Evolutionary conservation across 2,797 vertebrate genomes (phyloP).

Genomic region (Delichon dasypus): DNA sequence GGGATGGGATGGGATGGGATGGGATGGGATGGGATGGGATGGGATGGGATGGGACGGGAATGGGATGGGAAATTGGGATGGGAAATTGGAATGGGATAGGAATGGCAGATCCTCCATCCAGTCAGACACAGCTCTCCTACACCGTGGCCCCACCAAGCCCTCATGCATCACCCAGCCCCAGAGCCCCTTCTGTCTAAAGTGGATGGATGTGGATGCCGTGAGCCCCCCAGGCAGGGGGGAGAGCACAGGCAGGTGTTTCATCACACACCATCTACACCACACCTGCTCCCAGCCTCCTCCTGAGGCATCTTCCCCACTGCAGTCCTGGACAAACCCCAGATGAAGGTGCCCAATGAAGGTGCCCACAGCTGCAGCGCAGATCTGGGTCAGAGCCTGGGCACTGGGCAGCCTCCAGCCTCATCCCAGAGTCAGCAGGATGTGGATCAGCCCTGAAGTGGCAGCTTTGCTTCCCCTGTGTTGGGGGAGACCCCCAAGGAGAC

Average conservation of each 20-base stretch:
- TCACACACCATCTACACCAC: fast-evolving
- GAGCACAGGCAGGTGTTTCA: fast-evolving
- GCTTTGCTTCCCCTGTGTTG: fast-evolving
- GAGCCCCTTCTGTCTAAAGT: neutral
- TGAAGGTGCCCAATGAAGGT: neutral
- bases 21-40: neutral
- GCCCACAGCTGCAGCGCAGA: neutral
- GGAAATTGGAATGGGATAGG: neutral
- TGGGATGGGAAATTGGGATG: neutral
- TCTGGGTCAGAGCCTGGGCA: neutral
- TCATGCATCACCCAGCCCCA: neutral
- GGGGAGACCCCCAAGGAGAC: neutral
- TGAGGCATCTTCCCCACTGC: neutral
- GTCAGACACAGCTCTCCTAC: neutral
- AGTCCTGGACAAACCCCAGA: neutral
- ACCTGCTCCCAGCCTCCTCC: neutral
- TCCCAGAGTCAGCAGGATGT: neutral
- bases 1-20: neutral
- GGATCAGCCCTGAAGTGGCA: neutral
- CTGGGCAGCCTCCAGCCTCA: neutral
- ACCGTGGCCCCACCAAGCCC: neutral
- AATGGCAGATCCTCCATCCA: neutral
- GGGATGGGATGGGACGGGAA: neutral
- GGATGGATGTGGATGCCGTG: too few species aligned
- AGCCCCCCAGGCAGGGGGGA: neutral